Percentiles rank a stretch among this genome's conserved stretches.
Evolutionary conservation across 2,797 vertebrate genomes (phyloP).

Genomic region (Crenichthys baileyi): DNA sequence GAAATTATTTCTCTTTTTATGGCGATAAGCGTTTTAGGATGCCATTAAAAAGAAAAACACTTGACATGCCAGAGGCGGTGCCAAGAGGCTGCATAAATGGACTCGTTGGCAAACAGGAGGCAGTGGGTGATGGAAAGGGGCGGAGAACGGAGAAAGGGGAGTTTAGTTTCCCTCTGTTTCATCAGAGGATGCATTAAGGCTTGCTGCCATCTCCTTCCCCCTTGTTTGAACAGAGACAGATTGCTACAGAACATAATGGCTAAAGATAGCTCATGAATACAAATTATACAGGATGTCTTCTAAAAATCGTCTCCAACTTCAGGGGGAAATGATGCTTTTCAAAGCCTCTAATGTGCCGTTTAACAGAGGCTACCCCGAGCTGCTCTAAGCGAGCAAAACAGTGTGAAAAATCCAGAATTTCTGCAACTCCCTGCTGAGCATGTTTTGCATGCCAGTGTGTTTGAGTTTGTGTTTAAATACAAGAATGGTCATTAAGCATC

Average conservation of each 20-base stretch:
- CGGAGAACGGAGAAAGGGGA: slow-evolving; percentile 1
- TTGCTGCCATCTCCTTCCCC: slow-evolving; percentile 16
- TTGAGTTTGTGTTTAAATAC: slow-evolving; percentile 25
- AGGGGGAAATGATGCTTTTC: slow-evolving; percentile 27
- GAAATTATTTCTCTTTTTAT: slow-evolving; percentile 23
- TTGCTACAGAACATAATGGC: slow-evolving; percentile 30
- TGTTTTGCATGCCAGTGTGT: slow-evolving; percentile 20
- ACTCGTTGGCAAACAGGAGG: slow-evolving; percentile 52
- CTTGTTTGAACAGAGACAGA: slow-evolving; percentile 21
- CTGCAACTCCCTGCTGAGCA: slow-evolving; percentile 21
- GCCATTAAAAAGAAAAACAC: slow-evolving; percentile 66
- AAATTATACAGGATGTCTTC: slow-evolving; percentile 65
- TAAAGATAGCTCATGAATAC: slow-evolving; percentile 68
- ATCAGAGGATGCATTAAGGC: slow-evolving; percentile 33
- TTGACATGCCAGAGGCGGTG: slow-evolving; percentile 51
- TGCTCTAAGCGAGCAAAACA: slow-evolving; percentile 28
- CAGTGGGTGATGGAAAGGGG: slow-evolving; percentile 17
- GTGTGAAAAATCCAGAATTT: slow-evolving; percentile 27
- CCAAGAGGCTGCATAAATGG: slow-evolving; percentile 66
- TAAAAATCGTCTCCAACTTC: slow-evolving; percentile 48
- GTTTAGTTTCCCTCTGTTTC: slow-evolving; percentile 51
- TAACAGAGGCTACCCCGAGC: slow-evolving; percentile 26
- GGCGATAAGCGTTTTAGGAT: slow-evolving; percentile 53
- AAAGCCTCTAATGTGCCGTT: slow-evolving; percentile 59
- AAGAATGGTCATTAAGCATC: slow-evolving; percentile 64